Percentiles rank a stretch among this genome's conserved stretches.
These are phyloP conservation scores for Halocynthia roretzi DNA, from an alignment of 23 tunicate genomes.

Conservation along the genomic window DNA sequence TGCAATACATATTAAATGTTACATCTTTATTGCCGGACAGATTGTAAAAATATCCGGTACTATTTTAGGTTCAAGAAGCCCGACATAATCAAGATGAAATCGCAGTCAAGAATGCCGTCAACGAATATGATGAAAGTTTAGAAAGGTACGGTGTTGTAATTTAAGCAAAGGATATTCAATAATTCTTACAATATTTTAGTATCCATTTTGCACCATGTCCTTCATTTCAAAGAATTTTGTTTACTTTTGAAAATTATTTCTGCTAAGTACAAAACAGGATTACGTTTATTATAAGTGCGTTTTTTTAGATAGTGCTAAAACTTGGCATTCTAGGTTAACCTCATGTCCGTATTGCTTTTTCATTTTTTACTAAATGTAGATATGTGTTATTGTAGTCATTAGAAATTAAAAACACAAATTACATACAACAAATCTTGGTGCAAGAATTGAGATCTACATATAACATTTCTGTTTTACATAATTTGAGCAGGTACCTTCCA, in stretches of 20 bases:
- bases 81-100: constrained; percentile 78
- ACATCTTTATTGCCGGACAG: background rate
- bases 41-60: background rate
- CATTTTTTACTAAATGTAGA: no score
- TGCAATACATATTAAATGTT: background rate
- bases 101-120: constrained; percentile 75
- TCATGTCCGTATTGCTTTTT: no score
- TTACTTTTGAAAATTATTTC: no score
- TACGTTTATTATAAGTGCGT: no score
- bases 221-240: no score
- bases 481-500: constrained; percentile 59
- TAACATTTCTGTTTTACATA: background rate
- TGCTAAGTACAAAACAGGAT: no score
- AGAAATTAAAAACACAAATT: no score
- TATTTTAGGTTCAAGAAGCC: constrained; percentile 46
- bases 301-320: no score
- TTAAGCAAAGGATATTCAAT: background rate
- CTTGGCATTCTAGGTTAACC: no score
- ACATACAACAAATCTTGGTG: no score
- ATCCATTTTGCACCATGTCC: no score
- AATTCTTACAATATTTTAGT: background rate
- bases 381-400: no score
- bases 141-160: constrained; percentile 26
- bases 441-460: background rate
- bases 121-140: constrained; percentile 83